phyloP scores from a whole-genome alignment of 1,140 invertebrate species.

The Brachionus koreanus region DNA sequence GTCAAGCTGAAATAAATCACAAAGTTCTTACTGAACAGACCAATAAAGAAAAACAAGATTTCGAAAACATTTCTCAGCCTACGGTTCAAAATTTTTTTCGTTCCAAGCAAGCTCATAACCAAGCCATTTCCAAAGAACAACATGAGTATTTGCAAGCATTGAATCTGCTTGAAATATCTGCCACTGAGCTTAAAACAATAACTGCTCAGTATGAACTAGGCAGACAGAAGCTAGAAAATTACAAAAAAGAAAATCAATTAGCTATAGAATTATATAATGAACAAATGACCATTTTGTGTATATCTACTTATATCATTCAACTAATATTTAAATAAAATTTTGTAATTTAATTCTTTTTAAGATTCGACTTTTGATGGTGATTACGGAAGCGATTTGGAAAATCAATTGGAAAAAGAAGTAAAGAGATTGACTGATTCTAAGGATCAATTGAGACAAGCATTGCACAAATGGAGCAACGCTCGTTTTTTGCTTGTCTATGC shows the following conservation, averaged over 20 bases:
- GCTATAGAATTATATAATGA: conserved; percentile 40
- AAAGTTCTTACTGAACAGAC: conserved; percentile 42
- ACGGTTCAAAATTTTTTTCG: conserved; percentile 36
- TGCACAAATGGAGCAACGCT: conserved; percentile 43
- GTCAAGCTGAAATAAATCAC: conserved; percentile 43
- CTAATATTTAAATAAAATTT: too few relatives aligned
- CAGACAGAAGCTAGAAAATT: conserved; percentile 31
- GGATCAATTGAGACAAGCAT: conserved; percentile 38
- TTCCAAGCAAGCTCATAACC: conserved; percentile 25
- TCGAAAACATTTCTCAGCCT: conserved; percentile 31
- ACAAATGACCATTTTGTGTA: conserved; percentile 41
- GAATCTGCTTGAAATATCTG: conserved; percentile 27
- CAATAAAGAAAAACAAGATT: conserved; percentile 39
- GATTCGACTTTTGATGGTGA: conserved; percentile 41
- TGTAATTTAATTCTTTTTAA: too few relatives aligned
- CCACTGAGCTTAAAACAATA: conserved; percentile 29
- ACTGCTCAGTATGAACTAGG: conserved; percentile 26
- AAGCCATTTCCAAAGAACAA: conserved; percentile 44
- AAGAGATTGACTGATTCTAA: not conserved
- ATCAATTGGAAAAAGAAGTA: conserved; percentile 32
- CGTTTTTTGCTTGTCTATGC: conserved; percentile 42
- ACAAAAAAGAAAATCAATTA: conserved; percentile 33
- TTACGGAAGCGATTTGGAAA: conserved; percentile 40
- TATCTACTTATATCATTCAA: too few relatives aligned
- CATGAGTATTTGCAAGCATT: conserved; percentile 33